Evolutionary conservation across 2,113 vertebrate genomes (phyloP).

Genomic region (Cyanocitta stelleri): DNA sequence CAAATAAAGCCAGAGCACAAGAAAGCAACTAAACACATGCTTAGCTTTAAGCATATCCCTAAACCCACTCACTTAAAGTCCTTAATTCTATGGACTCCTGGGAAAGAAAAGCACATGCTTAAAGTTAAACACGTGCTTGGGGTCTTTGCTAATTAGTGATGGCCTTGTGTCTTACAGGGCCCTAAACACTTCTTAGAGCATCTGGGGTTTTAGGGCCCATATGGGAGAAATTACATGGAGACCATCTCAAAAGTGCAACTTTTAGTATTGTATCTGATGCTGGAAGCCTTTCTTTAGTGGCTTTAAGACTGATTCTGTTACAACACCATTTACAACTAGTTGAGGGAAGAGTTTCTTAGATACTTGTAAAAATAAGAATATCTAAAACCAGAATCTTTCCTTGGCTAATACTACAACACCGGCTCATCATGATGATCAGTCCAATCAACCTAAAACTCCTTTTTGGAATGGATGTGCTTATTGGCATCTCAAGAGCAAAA

Average conservation of each 20-base stretch:
- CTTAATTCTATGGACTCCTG: neutral
- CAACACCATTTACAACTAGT: neutral
- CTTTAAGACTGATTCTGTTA: neutral
- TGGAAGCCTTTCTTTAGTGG: neutral
- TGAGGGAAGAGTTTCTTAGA: neutral
- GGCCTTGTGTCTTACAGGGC: constrained; percentile 25
- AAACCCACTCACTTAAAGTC: neutral
- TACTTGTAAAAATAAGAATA: neutral
- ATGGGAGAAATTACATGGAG: constrained; percentile 6
- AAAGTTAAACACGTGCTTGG: constrained; percentile 50
- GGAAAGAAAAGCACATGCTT: neutral
- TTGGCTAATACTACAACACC: neutral
- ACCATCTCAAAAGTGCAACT: neutral
- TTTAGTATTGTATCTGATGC: neutral
- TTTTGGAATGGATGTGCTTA: neutral
- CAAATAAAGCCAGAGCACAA: constrained; percentile 32
- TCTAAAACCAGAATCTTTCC: neutral
- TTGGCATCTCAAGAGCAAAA: neutral
- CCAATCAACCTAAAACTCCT: neutral
- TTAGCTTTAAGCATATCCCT: constrained; percentile 29
- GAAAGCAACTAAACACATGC: constrained; percentile 43
- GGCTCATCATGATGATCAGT: neutral
- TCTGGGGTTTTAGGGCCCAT: constrained; percentile 23
- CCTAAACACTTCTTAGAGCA: constrained; percentile 1
- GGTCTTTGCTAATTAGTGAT: constrained; percentile 49